phyloP scores from a whole-genome alignment of 2,797 vertebrate genomes.

The Xenops minutus region DNA sequence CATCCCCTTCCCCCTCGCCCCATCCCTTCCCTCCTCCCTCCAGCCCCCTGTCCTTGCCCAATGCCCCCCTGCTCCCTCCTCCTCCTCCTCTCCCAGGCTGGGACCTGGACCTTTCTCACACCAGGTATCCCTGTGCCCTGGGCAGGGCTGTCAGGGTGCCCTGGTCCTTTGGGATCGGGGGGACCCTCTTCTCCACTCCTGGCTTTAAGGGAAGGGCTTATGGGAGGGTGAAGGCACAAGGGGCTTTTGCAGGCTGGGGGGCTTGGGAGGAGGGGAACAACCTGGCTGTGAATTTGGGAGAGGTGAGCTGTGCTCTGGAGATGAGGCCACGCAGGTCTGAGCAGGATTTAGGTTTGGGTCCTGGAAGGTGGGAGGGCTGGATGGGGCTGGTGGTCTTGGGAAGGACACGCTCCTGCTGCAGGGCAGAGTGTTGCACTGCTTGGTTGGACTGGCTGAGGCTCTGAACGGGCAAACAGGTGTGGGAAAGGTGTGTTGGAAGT shows the following conservation, averaged over 20 bases:
- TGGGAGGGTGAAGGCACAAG: too few relatives aligned
- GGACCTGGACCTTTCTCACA: rapidly evolving
- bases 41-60: background rate
- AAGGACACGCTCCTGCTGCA: background rate
- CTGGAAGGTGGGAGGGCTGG: background rate
- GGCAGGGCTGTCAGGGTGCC: background rate
- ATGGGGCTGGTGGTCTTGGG: background rate
- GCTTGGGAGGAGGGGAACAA: background rate
- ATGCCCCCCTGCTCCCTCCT: background rate
- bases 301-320: background rate
- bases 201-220: background rate
- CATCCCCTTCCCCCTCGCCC: background rate
- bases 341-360: background rate
- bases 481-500: background rate
- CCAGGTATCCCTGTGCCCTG: background rate
- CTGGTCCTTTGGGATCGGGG: background rate
- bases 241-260: background rate
- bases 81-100: background rate
- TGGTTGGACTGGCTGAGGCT: background rate
- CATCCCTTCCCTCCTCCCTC: background rate
- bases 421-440: rapidly evolving
- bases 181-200: background rate
- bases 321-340: background rate
- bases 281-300: background rate
- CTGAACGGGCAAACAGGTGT: background rate